Conservation (phyloP, 64 coral and sea anemone species). For the Stichodactyla mertensii region DNA sequence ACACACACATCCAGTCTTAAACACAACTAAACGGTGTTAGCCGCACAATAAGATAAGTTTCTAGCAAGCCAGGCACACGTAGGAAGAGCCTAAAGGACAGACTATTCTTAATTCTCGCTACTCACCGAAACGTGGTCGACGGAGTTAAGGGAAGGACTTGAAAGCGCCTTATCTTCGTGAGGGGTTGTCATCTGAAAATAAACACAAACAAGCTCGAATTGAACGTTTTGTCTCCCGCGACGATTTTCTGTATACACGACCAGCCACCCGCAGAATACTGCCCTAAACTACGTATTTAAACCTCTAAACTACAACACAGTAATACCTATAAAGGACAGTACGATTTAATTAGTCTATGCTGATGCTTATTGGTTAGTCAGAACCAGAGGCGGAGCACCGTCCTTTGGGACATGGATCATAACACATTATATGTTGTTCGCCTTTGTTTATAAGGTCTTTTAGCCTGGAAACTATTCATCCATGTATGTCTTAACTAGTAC, state of each 20-base stretch:
- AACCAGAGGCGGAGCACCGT: conserved; percentile 10
- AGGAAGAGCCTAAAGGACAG: neutral
- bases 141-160: conserved; percentile 28
- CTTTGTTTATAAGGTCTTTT: neutral
- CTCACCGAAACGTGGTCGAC: conserved; percentile 35
- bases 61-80: neutral
- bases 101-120: neutral
- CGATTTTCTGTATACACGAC: neutral
- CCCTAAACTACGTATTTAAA: neutral
- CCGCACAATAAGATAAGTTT: neutral
- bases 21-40: neutral
- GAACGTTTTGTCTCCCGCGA: neutral
- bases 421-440: neutral
- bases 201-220: neutral
- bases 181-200: conserved; percentile 26
- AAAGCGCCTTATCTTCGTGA: conserved; percentile 25
- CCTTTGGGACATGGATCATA: conserved; percentile 24
- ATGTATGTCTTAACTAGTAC: neutral
- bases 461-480: neutral
- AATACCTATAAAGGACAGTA: neutral
- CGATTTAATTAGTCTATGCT: neutral
- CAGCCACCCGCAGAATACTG: conserved; percentile 3
- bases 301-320: neutral
- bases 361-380: neutral
- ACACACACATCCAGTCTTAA: neutral